Conservation (phyloP, 2,888 invertebrate species). For the Thysanoteuthis rhombus region DNA sequence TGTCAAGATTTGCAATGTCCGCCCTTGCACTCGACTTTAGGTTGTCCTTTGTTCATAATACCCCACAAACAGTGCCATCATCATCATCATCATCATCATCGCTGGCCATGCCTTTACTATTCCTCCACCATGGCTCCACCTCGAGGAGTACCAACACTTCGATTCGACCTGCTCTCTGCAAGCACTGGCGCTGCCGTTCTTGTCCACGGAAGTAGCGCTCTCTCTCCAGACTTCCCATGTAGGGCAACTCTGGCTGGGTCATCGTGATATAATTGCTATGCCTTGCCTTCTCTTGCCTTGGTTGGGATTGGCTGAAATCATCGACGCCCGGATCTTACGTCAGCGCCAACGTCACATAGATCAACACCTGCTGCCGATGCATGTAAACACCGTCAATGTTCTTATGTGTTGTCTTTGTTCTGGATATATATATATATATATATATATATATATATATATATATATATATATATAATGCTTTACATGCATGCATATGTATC, state of each 20-base stretch:
- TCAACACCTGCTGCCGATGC: background rate
- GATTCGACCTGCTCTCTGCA: background rate
- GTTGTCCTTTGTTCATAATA: no score
- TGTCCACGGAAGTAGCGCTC: background rate
- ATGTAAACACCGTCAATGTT: background rate
- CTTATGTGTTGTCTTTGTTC: background rate
- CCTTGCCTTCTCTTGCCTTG: constrained; percentile 32
- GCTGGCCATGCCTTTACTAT: no score
- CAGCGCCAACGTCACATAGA: background rate
- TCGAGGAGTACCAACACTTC: no score
- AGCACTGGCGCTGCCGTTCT: background rate
- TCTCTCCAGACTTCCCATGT: constrained; percentile 1
- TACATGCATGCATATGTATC: no score
- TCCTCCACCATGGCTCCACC: no score
- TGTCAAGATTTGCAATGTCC: no score
- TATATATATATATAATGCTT: no score
- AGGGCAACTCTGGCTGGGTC: constrained; percentile 31
- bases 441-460: no score
- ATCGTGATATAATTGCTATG: constrained; percentile 29
- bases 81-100: no score
- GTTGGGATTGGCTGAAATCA: constrained; percentile 17
- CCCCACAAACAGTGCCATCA: no score
- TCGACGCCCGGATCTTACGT: background rate
- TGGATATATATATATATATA: no score
- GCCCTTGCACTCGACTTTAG: no score